These are phyloP conservation scores for Teleogryllus oceanicus DNA, from an alignment of 2,888 invertebrate species.

Conservation along the genomic window DNA sequence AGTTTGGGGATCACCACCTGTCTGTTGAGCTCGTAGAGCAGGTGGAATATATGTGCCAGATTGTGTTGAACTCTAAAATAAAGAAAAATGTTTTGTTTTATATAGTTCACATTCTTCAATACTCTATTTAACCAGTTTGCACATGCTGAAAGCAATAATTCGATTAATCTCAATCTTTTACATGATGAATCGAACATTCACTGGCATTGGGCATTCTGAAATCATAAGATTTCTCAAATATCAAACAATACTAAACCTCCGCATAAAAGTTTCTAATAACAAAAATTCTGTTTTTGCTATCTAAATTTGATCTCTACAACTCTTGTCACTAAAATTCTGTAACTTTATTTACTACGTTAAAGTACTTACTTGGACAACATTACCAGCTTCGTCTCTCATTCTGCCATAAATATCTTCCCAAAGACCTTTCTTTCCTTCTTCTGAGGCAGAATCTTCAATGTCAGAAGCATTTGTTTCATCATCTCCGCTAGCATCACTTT, in stretches of 20 bases:
- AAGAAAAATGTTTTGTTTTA: too few relatives aligned
- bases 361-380: conserved; percentile 61
- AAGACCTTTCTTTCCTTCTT: conserved; percentile 42
- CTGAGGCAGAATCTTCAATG: conserved; percentile 34
- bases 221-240: too few relatives aligned
- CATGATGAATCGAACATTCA: too few relatives aligned
- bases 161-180: too few relatives aligned
- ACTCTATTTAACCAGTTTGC: too few relatives aligned
- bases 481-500: background rate
- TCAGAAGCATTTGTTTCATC: conserved; percentile 33
- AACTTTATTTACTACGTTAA: background rate
- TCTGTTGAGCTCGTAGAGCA: conserved; percentile 61
- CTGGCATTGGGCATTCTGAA: too few relatives aligned
- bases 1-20: conserved; percentile 48
- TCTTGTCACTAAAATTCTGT: background rate
- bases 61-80: conserved; percentile 42
- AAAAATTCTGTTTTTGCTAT: too few relatives aligned
- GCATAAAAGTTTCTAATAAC: too few relatives aligned
- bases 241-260: too few relatives aligned
- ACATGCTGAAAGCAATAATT: too few relatives aligned
- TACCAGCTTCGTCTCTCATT: conserved; percentile 74
- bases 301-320: background rate
- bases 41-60: conserved; percentile 76
- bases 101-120: too few relatives aligned
- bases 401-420: conserved; percentile 96